Evolutionary conservation across 2,888 invertebrate species (phyloP).

Genomic region (Stenodema calcarata): DNA sequence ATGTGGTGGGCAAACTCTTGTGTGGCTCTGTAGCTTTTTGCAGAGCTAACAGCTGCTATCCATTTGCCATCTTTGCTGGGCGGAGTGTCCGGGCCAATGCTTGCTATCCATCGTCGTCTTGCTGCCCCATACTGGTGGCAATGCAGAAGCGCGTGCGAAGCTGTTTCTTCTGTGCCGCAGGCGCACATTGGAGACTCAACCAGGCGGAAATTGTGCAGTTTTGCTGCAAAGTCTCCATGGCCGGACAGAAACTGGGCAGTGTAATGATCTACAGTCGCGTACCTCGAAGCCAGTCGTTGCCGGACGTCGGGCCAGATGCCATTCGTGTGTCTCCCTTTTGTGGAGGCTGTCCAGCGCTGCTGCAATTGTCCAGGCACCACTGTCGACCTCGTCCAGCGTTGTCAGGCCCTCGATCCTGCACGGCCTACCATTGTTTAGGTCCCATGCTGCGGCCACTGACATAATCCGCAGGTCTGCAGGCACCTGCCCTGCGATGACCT

Average conservation of each 20-base stretch:
- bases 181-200: background rate
- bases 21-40: background rate
- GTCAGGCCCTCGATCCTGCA: background rate
- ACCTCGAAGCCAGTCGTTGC: background rate
- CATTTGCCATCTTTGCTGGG: too few species aligned
- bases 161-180: background rate
- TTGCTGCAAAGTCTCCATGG: background rate
- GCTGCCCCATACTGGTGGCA: background rate
- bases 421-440: too few species aligned
- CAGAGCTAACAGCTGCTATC: background rate
- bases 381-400: background rate
- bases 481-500: constrained; percentile 12
- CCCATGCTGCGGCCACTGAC: too few species aligned
- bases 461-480: background rate
- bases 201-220: too few species aligned
- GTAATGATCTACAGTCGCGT: too few species aligned
- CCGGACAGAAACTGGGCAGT: too few species aligned
- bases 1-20: background rate
- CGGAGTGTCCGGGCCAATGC: too few species aligned
- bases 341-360: background rate
- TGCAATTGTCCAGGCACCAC: background rate
- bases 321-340: background rate
- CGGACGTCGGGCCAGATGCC: background rate
- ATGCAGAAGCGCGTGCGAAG: background rate
- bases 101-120: too few species aligned